These are phyloP conservation scores for Aradophagus sp. DNA, from an alignment of 1,140 invertebrate genomes.

Conservation along the genomic window DNA sequence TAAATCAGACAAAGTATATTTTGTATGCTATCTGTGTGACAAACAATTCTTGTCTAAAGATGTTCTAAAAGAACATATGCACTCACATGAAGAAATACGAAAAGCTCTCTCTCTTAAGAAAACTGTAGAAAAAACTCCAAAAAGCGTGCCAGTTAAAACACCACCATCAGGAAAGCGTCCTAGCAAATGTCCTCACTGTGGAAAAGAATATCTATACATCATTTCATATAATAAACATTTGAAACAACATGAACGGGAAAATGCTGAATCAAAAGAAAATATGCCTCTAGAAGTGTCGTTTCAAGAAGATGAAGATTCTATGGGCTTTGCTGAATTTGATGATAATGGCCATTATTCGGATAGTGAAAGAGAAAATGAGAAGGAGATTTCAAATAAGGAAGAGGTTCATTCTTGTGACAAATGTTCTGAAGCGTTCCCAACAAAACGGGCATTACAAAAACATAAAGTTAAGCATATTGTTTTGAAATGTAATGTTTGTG, in stretches of 20 bases:
- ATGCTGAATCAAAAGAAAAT: slow-evolving; percentile 41
- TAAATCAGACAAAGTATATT: slow-evolving; percentile 66
- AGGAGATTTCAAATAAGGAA: slow-evolving; percentile 21
- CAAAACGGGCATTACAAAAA: slow-evolving; percentile 57
- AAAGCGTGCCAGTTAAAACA: slow-evolving; percentile 41
- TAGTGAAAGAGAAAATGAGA: slow-evolving; percentile 36
- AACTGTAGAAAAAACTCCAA: slow-evolving; percentile 59
- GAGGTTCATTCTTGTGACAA: slow-evolving; percentile 53
- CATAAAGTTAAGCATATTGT: slow-evolving; percentile 51
- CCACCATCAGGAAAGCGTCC: slow-evolving; percentile 68
- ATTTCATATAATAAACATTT: slow-evolving; percentile 72
- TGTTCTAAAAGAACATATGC: slow-evolving; percentile 71
- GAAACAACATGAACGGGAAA: slow-evolving; percentile 68
- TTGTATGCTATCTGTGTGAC: slow-evolving; percentile 71
- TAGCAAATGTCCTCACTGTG: slow-evolving; percentile 72
- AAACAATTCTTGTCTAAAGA: slow-evolving; percentile 70
- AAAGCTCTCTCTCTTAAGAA: slow-evolving; percentile 64
- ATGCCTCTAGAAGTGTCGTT: slow-evolving; percentile 63
- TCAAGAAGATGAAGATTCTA: slow-evolving; percentile 61
- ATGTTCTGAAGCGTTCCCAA: slow-evolving; percentile 59
- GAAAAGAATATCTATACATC: slow-evolving; percentile 73
- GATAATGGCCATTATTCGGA: slow-evolving; percentile 44
- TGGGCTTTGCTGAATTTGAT: slow-evolving; percentile 60
- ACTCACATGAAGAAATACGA: slow-evolving; percentile 71
- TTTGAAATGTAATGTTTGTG: slow-evolving; percentile 65